Conservation (phyloP, 2,113 vertebrate species). For the Sylvilagus bachmani region DNA sequence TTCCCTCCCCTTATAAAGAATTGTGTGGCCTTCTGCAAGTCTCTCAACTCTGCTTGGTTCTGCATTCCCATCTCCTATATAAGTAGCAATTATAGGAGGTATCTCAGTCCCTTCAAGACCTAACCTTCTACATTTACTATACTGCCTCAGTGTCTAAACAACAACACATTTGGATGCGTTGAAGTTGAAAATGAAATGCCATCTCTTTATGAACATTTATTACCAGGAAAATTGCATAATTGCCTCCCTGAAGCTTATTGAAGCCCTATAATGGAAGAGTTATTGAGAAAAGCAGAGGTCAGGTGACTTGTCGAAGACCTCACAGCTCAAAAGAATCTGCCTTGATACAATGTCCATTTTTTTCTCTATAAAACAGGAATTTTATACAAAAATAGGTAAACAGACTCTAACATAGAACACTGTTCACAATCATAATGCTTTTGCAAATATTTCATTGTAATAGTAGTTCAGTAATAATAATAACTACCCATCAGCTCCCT, state of each 20-base stretch:
- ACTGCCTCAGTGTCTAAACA: background rate
- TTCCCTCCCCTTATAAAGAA: background rate
- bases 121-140: background rate
- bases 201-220: background rate
- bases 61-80: background rate
- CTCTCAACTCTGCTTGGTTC: background rate
- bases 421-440: background rate
- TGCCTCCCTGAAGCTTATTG: slow-evolving; percentile 28
- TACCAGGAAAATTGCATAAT: background rate
- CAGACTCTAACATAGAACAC: background rate
- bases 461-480: background rate
- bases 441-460: background rate
- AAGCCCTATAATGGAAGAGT: background rate
- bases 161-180: background rate
- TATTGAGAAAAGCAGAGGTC: background rate
- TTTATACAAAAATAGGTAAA: slow-evolving; percentile 9
- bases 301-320: background rate
- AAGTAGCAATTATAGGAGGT: no score
- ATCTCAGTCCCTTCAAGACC: background rate
- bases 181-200: slow-evolving; percentile 1
- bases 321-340: background rate
- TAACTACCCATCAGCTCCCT: background rate
- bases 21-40: background rate
- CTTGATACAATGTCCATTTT: background rate
- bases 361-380: background rate